A percentile compares a stretch with the other conserved stretches of the same genome.
phyloP scores from a whole-genome alignment of 2,888 invertebrate genomes.

The Drosophila prostipennis region DNA sequence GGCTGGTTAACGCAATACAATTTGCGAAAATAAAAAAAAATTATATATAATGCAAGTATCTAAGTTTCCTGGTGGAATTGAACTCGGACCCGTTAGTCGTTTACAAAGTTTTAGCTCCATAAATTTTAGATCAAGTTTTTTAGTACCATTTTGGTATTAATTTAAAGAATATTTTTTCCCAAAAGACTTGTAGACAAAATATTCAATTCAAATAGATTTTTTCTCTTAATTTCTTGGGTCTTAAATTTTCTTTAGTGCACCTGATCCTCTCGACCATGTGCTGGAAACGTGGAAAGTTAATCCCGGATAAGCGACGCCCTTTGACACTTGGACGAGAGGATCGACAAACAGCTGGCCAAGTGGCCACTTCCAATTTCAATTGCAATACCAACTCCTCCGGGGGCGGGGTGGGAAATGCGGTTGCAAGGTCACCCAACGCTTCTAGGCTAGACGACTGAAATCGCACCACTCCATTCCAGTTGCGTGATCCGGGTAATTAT shows the following conservation, averaged over 20 bases:
- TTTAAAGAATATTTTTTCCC: background rate
- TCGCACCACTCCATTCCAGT: slow-evolving; percentile 29
- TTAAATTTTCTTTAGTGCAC: slow-evolving; percentile 15
- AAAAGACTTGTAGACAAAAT: background rate
- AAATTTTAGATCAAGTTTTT: too few species aligned
- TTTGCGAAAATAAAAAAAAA: too few species aligned
- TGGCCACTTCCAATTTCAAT: slow-evolving; percentile 19
- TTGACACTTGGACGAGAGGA: slow-evolving; percentile 37
- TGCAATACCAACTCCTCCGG: slow-evolving; percentile 5
- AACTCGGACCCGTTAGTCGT: too few species aligned
- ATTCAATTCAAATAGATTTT: background rate
- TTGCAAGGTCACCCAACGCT: slow-evolving; percentile 59
- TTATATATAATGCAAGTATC: too few species aligned
- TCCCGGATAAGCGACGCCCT: slow-evolving; percentile 75
- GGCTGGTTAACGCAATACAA: too few species aligned
- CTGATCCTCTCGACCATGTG: slow-evolving; percentile 44
- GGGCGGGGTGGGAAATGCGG: slow-evolving; percentile 49
- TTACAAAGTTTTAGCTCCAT: too few species aligned
- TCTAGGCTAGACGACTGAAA: slow-evolving; percentile 32
- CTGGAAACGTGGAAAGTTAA: slow-evolving; percentile 64
- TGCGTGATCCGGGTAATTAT: slow-evolving; percentile 72
- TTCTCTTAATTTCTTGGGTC: background rate
- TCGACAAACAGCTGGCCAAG: slow-evolving; percentile 56
- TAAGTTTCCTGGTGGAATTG: too few species aligned
- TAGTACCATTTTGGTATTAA: too few species aligned